Conservation (phyloP, 2,888 invertebrate species). For the Aleiodes leptofemur region DNA sequence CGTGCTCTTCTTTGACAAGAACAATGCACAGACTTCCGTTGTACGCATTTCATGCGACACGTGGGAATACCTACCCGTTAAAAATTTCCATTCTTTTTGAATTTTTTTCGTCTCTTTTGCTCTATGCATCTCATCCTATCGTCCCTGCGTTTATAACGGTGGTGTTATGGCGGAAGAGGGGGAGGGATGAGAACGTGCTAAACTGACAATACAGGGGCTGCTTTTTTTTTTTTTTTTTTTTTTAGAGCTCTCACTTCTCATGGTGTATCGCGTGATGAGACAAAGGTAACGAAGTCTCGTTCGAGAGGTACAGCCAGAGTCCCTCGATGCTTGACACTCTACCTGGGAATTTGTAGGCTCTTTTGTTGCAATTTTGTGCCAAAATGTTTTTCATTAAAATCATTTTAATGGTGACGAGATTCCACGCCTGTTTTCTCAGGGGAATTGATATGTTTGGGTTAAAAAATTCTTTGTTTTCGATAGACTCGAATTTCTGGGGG, state of each 20-base stretch:
- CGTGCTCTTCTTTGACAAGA: slow-evolving; percentile 39
- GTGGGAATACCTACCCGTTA: slow-evolving; percentile 43
- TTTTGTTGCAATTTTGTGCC: slow-evolving; percentile 28
- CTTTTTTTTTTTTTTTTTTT: slow-evolving; percentile 59
- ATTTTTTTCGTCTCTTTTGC: slow-evolving; percentile 50
- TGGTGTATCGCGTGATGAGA: slow-evolving; percentile 51
- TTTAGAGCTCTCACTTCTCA: slow-evolving; percentile 41
- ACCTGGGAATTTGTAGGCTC: slow-evolving; percentile 41
- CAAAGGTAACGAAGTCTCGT: slow-evolving; percentile 62
- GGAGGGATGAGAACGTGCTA: slow-evolving; percentile 57
- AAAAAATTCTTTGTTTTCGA: too few relatives aligned
- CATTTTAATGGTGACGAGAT: slow-evolving; percentile 8
- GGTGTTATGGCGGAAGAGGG: not conserved
- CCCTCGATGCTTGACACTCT: slow-evolving; percentile 45
- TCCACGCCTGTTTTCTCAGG: too few relatives aligned
- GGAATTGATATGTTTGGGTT: too few relatives aligned
- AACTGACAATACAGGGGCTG: slow-evolving; percentile 65
- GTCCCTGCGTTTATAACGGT: slow-evolving; percentile 17
- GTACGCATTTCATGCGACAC: slow-evolving; percentile 36
- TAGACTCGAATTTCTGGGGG: too few relatives aligned
- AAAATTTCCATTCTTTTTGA: slow-evolving; percentile 47
- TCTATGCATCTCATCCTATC: slow-evolving; percentile 37
- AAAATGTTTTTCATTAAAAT: slow-evolving; percentile 38
- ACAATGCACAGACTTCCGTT: slow-evolving; percentile 48
- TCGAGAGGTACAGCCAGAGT: slow-evolving; percentile 42